Conservation (phyloP, 2,797 vertebrate species). For the Thunnus albacares region DNA sequence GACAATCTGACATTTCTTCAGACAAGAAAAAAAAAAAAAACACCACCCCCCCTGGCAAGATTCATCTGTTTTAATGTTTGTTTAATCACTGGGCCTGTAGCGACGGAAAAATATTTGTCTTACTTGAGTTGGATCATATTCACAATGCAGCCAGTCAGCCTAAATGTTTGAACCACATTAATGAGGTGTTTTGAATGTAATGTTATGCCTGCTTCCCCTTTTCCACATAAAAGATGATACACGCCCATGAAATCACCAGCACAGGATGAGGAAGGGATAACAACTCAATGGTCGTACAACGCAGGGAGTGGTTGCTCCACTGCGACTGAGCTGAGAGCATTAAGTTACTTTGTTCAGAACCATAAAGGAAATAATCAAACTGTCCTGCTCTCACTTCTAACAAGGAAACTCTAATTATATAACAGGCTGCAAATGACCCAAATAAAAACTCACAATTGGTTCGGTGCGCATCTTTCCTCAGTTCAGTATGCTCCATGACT, state of each 20-base stretch:
- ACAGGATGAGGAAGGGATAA: neutral
- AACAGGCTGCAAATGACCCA: constrained; percentile 5
- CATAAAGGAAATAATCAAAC: constrained; percentile 2
- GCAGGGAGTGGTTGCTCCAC: neutral
- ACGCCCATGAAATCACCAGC: neutral
- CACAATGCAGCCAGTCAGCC: neutral
- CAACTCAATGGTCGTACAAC: neutral
- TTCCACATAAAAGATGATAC: constrained; percentile 14
- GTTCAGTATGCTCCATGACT: no score
- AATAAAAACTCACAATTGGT: neutral
- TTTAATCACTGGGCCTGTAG: constrained; percentile 11
- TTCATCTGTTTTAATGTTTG: neutral
- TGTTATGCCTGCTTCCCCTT: neutral
- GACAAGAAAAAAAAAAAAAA: neutral
- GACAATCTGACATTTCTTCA: constrained; percentile 14
- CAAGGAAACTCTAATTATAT: neutral
- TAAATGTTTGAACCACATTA: constrained; percentile 6
- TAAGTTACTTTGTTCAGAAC: neutral
- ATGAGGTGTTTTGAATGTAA: constrained; percentile 10
- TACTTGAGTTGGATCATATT: neutral
- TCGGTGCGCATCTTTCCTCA: no score
- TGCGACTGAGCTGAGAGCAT: neutral
- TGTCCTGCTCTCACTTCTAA: neutral
- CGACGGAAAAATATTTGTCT: neutral
- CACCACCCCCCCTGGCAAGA: neutral